A percentile compares a stretch with the other conserved stretches of the same genome.
Evolutionary conservation across 2,888 invertebrate genomes (phyloP).

Genomic region (Caprella mutica): DNA sequence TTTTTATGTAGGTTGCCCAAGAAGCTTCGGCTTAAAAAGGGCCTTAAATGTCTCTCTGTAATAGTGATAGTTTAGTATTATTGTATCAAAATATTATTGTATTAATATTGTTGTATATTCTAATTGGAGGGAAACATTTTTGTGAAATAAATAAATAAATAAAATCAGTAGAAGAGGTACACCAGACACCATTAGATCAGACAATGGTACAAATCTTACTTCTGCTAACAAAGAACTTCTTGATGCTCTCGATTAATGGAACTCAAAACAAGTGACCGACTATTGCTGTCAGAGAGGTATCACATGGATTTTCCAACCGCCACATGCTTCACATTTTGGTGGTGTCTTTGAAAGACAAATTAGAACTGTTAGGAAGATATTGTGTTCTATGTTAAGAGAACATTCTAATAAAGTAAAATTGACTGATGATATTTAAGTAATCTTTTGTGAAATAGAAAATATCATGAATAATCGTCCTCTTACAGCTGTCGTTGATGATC

Average conservation of each 20-base stretch:
- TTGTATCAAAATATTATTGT: too few species aligned
- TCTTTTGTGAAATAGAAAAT: not conserved
- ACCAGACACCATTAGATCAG: not conserved
- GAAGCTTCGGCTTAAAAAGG: too few species aligned
- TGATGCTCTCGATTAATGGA: not conserved
- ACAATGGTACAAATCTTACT: slow-evolving; percentile 7
- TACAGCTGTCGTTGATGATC: not conserved
- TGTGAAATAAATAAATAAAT: too few species aligned
- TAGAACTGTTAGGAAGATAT: too few species aligned
- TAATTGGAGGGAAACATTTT: too few species aligned
- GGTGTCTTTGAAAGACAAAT: not conserved
- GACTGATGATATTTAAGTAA: not conserved
- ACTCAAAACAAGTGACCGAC: too few species aligned
- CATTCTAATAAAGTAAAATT: not conserved
- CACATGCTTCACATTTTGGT: not conserved
- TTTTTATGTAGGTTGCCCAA: too few species aligned
- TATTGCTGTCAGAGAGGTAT: not conserved
- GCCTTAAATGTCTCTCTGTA: too few species aligned
- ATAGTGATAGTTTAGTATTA: too few species aligned
- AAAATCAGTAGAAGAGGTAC: not conserved
- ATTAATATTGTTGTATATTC: too few species aligned
- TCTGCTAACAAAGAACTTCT: too few species aligned
- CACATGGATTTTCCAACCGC: not conserved
- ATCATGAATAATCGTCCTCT: not conserved
- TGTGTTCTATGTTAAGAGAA: too few species aligned